Conservation (phyloP, 2,113 vertebrate species). For the Hiodon alosoides region DNA sequence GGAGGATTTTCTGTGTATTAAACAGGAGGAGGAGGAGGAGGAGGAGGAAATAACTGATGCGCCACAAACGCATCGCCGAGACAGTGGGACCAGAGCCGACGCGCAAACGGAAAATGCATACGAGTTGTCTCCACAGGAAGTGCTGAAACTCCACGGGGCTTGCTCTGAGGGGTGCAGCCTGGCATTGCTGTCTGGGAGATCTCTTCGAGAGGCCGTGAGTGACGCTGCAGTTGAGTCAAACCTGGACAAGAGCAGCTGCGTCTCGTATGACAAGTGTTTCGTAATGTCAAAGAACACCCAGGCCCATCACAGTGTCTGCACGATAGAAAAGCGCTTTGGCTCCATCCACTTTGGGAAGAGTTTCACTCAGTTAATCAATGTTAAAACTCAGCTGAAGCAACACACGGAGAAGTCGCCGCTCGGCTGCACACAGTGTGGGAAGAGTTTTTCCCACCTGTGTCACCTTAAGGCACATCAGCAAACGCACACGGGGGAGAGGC, state of each 20-base stretch:
- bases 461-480: slow-evolving; percentile 62
- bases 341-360: slow-evolving; percentile 39
- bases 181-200: slow-evolving; percentile 35
- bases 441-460: slow-evolving; percentile 62
- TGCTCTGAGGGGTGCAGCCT: slow-evolving; percentile 34
- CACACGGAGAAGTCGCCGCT: slow-evolving; percentile 35
- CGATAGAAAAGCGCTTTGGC: slow-evolving; percentile 31
- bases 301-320: slow-evolving; percentile 35
- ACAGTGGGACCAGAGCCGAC: slow-evolving; percentile 15
- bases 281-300: slow-evolving; percentile 9
- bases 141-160: slow-evolving; percentile 24
- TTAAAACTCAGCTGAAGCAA: slow-evolving; percentile 40
- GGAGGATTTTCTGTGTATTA: slow-evolving; percentile 40
- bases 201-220: slow-evolving; percentile 21
- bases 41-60: slow-evolving; percentile 2
- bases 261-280: neutral
- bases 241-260: neutral
- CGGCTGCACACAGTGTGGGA: slow-evolving; percentile 61
- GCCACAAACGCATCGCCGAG: neutral
- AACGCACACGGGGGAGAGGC: slow-evolving; percentile 63
- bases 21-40: slow-evolving; percentile 53
- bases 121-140: slow-evolving; percentile 33
- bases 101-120: slow-evolving; percentile 35
- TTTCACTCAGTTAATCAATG: slow-evolving; percentile 30
- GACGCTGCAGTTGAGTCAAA: neutral